Evolutionary conservation across 2,113 vertebrate species (phyloP), one percentile per base, ranked within the genome.

Genomic region (Sebastes schlegelii): DNA sequence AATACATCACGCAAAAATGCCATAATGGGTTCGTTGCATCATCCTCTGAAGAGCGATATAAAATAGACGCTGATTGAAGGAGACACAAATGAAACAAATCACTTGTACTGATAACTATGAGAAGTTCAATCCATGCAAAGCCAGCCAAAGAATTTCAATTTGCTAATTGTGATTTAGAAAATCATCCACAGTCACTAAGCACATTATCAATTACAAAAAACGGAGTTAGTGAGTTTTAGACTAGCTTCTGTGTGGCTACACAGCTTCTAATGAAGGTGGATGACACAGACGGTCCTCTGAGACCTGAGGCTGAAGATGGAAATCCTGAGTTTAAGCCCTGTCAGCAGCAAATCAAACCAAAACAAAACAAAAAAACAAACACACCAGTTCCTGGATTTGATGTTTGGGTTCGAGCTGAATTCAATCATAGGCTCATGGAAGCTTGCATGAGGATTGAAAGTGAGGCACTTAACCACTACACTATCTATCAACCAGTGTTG

Each of bases 1-100:
- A 80, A 80, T 65, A 65, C n/a, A 21, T 3, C 0, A n/a, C 11
- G 4, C 4, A 73, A 64, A 81, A 73, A 70, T 61, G 60, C 48
- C 34, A 54, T 6, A 12, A 62, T 14, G 2, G 2, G 21, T 40
- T 26, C 0, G 26, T 26, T 34, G 40, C 10, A 72, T 55, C 21
- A 45, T 51, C 70, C 23, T 76, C 52, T 54, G n/a, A 68, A 68
- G 51, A 48, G 4, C 12, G 17, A 45, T 19, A 45, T 19, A 1
- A 34, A 60, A 21, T n/a, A 48, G 9, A 77, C 43, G 19, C 2
- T 65, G 49, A 79, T 55, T 17, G 26, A 34, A 13, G 14, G 43
- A 63, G 34, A 10, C 14, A 42, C 10, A 5, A 26, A 70, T 48
- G 11, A 74, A 64, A 72, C 8, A 42, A 42, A 55, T 64, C 2